Conservation (phyloP, 2,888 invertebrate species). For the Stenodera caucasica region DNA sequence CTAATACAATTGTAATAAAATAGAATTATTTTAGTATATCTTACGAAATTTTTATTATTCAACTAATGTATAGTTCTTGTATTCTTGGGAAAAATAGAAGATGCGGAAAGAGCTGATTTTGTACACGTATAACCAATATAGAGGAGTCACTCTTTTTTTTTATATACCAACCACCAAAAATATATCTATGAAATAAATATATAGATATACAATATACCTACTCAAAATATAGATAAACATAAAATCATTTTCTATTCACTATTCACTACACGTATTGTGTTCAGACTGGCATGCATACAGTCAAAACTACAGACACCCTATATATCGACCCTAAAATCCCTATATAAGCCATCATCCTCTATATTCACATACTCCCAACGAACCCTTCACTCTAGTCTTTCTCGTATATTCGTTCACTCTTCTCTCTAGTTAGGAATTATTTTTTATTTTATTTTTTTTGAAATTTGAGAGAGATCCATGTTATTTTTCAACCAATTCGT, state of each 20-base stretch:
- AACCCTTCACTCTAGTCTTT: slow-evolving; percentile 33
- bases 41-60: not conserved
- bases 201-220: not conserved
- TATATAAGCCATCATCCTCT: slow-evolving; percentile 41
- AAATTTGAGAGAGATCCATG: not conserved
- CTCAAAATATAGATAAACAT: not conserved
- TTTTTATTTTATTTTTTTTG: not conserved
- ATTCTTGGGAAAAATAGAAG: not conserved
- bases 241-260: slow-evolving; percentile 4
- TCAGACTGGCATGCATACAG: slow-evolving; percentile 42
- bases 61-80: not conserved
- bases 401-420: not conserved
- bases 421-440: not conserved
- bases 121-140: not conserved
- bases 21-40: no score
- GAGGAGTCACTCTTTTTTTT: not conserved
- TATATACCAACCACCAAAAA: not conserved
- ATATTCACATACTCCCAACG: slow-evolving; percentile 39
- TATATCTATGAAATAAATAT: not conserved
- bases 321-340: slow-evolving; percentile 45
- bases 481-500: no score
- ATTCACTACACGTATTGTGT: slow-evolving; percentile 47
- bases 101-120: not conserved
- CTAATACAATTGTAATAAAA: no score
- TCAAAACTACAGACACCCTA: slow-evolving; percentile 38